Percentiles rank a stretch among this genome's conserved stretches.
These are phyloP conservation scores for Oreohelix idahoensis DNA, from an alignment of 1,140 invertebrate species.

Conservation along the genomic window DNA sequence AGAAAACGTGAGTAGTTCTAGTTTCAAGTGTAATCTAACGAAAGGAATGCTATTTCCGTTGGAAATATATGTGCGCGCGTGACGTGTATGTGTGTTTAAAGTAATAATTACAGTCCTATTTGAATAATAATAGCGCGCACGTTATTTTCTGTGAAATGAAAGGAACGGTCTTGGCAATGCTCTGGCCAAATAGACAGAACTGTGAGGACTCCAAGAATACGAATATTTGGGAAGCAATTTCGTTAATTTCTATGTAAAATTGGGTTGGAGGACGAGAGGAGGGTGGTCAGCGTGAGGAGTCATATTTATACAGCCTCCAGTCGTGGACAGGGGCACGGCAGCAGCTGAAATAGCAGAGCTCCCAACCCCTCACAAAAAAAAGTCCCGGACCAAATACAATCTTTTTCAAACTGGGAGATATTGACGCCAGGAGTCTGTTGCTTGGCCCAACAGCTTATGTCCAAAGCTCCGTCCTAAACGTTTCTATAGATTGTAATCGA, in stretches of 20 bases:
- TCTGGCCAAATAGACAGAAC: background rate
- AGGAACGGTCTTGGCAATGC: background rate
- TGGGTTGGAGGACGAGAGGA: background rate
- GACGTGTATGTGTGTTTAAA: too few relatives aligned
- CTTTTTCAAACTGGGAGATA: background rate
- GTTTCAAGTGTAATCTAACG: too few relatives aligned
- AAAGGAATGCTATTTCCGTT: too few relatives aligned
- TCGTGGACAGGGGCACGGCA: background rate
- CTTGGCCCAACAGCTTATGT: conserved; percentile 18
- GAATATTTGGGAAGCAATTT: conserved; percentile 18
- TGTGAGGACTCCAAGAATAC: background rate
- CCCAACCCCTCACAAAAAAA: background rate
- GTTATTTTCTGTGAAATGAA: background rate
- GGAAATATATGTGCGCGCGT: too few relatives aligned
- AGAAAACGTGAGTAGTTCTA: too few relatives aligned
- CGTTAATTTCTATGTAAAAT: conserved; percentile 13
- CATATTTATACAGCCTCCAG: conserved; percentile 7
- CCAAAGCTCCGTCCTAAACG: background rate
- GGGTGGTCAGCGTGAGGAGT: background rate
- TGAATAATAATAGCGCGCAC: too few relatives aligned
- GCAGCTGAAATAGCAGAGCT: background rate
- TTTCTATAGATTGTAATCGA: conserved; percentile 3
- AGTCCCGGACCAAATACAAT: background rate
- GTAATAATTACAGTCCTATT: too few relatives aligned
- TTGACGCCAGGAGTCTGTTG: conserved; percentile 1